Conservation (phyloP, 1,140 invertebrate species). For the Aphis gossypii region DNA sequence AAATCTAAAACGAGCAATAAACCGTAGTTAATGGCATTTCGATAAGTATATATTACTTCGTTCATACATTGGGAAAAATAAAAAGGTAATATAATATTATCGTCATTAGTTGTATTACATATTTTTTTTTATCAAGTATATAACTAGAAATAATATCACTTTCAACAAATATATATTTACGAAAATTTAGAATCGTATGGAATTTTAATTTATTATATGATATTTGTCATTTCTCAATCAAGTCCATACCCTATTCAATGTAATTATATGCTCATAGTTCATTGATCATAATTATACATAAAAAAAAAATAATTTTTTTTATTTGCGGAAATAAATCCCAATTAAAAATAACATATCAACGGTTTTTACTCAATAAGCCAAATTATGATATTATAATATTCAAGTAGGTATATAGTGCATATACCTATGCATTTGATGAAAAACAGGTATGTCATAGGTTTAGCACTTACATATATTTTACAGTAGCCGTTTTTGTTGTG, state of each 20-base stretch:
- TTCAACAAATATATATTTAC: background rate
- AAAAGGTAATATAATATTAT: background rate
- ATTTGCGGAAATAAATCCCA: too few species aligned
- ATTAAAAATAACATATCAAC: background rate
- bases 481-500: background rate
- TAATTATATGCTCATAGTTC: too few species aligned
- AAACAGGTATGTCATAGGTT: background rate
- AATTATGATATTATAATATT: background rate
- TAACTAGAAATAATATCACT: background rate
- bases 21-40: background rate
- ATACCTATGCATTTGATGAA: background rate
- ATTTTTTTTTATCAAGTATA: background rate
- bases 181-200: background rate
- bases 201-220: too few species aligned
- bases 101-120: background rate
- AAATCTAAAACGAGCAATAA: background rate
- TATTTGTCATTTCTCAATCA: too few species aligned
- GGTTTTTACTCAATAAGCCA: background rate
- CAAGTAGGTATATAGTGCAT: background rate
- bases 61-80: background rate
- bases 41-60: background rate
- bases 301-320: background rate
- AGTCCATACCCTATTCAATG: background rate
- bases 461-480: background rate
- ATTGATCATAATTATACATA: background rate